Evolutionary conservation across 2,113 vertebrate genomes (phyloP).

Genomic region (Barbus barbus): DNA sequence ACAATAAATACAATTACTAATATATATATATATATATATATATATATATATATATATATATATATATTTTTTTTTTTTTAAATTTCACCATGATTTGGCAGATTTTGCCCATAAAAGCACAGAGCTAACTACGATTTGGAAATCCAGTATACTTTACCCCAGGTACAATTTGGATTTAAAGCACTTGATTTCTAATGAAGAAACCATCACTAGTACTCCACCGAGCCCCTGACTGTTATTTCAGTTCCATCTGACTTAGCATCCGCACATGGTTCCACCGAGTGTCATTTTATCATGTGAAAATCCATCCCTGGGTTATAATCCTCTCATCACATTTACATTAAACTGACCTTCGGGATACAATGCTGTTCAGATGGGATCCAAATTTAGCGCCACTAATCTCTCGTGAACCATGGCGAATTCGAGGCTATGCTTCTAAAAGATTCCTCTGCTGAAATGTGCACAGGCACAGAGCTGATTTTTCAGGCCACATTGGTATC

Average conservation of each 20-base stretch:
- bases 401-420: constrained; percentile 35
- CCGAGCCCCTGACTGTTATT: constrained; percentile 6
- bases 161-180: background rate
- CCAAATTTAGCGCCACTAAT: constrained; percentile 41
- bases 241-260: constrained; percentile 6
- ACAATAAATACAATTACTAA: no score
- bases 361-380: constrained; percentile 29
- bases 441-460: constrained; percentile 1
- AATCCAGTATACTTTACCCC: background rate
- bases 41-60: no score
- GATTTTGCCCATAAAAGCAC: no score
- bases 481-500: constrained; percentile 7
- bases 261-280: background rate
- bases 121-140: no score
- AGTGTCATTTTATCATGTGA: constrained; percentile 24
- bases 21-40: no score
- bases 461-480: constrained; percentile 12
- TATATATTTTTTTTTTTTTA: no score
- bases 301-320: constrained; percentile 38
- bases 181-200: background rate
- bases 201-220: background rate
- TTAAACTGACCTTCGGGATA: constrained; percentile 34
- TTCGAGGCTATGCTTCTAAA: constrained; percentile 25
- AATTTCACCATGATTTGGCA: no score
- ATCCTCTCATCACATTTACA: constrained; percentile 39